Evolutionary conservation across 2,113 vertebrate species (phyloP), one percentile per base, ranked within the genome.

Genomic region (Nesoenas mayeri): DNA sequence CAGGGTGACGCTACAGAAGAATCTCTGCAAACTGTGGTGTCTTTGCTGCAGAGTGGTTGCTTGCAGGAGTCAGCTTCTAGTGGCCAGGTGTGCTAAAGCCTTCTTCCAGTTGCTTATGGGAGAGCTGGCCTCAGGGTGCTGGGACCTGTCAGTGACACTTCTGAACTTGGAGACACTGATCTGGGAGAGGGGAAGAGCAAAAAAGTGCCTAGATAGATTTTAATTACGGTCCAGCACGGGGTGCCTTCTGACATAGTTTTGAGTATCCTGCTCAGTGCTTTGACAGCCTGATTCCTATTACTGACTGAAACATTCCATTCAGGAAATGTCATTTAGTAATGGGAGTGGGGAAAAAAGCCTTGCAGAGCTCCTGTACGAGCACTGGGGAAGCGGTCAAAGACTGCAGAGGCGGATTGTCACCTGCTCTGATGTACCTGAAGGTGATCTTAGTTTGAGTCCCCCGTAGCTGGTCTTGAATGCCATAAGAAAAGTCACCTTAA

Each of bases 1-100:
- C 2, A 0, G 73, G 42, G 50, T 0, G 0, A 16, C 1, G 17
- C 51, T 40, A 50, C 60, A 62, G 32, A 38, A 29, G 20, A 40
- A 57, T 29, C 74, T 54, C 61, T 58, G 67, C 50, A 11, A 22
- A 73, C 42, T 5, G 38, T 5, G 24, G 13, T 34, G 67, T 24
- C 34, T 88, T 13, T 47, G 60, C 67, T 91, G 89, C 78, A 75
- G 57, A 60, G 22, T 1, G 13, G 14, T 13, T 36, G 22, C 26
- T 54, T 31, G 58, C 40, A 51, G 62, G 69, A 69, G 64, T 32
- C 9, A 2, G 36, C 16, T 64, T 28, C 38, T 26, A 47, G 67
- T 10, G 50, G 22, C 36, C 47, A 48, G 12, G 5, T 19, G 31
- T 62, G 73, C 83, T 44, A 8, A 56, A 80, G 58, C 65, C 28